Conservation (phyloP, 92 coral and sea anemone genomes). For the Parazoanthus atlanticus region DNA sequence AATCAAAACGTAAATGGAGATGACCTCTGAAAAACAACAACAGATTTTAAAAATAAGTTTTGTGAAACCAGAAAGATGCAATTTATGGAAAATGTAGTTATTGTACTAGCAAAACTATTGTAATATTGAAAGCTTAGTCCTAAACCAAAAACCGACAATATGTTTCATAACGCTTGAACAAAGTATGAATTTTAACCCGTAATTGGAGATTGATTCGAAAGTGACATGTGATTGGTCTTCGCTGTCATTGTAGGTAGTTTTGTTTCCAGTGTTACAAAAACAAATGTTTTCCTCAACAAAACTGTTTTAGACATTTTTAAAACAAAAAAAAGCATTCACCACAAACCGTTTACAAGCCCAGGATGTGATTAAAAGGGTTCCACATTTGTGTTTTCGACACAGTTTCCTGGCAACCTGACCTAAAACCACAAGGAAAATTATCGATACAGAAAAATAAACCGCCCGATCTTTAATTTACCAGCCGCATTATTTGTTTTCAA, state of each 20-base stretch:
- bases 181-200: neutral
- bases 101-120: neutral
- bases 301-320: neutral
- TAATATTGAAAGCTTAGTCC: neutral
- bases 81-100: no score
- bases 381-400: neutral
- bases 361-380: neutral
- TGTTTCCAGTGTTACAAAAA: neutral
- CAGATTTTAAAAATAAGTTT: no score
- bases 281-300: neutral
- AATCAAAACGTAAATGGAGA: no score
- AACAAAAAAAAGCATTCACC: neutral
- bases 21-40: no score
- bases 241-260: neutral
- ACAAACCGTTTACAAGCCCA: neutral
- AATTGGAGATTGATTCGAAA: constrained; percentile 20
- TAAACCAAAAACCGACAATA: neutral
- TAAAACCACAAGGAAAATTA: constrained; percentile 1
- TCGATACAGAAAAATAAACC: neutral
- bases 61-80: no score
- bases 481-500: constrained; percentile 1
- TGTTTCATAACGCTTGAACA: neutral
- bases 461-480: neutral
- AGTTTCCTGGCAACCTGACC: constrained; percentile 28
- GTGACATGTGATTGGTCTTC: neutral